These are phyloP conservation scores for Lycaon pictus DNA, from an alignment of 2,113 vertebrate species.

Conservation along the genomic window DNA sequence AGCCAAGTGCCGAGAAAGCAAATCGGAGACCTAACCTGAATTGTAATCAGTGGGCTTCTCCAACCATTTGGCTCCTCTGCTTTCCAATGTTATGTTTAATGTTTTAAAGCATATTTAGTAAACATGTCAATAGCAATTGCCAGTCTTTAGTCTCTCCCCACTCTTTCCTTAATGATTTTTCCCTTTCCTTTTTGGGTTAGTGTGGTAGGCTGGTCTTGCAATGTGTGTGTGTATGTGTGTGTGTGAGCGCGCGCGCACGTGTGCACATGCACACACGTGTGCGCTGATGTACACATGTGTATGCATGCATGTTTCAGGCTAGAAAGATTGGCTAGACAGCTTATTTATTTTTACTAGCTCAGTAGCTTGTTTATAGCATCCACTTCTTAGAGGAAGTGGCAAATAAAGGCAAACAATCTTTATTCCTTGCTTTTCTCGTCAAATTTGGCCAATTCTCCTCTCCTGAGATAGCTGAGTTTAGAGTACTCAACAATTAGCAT, in stretches of 20 bases:
- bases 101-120: constrained; percentile 82
- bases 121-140: constrained; percentile 77
- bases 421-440: not conserved
- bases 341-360: constrained; percentile 51
- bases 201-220: not conserved
- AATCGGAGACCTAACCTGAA: constrained; percentile 70
- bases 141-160: constrained; percentile 21
- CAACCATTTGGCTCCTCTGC: constrained; percentile 68
- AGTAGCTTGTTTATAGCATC: constrained; percentile 56
- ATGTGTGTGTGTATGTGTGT: not conserved
- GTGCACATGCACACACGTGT: not conserved
- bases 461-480: constrained; percentile 39
- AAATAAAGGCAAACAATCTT: not conserved
- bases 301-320: not conserved
- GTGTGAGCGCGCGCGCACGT: no score
- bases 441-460: not conserved
- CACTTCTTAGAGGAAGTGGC: not conserved
- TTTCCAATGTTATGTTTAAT: constrained; percentile 69
- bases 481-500: not conserved
- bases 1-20: constrained; percentile 71
- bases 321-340: not conserved
- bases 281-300: not conserved
- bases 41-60: constrained; percentile 72
- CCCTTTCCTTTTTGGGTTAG: constrained; percentile 49
- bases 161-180: constrained; percentile 63